A percentile compares a stretch with the other conserved stretches of the same genome.
Conservation (phyloP, 2,113 vertebrate genomes). For the Amazona guildingii region DNA sequence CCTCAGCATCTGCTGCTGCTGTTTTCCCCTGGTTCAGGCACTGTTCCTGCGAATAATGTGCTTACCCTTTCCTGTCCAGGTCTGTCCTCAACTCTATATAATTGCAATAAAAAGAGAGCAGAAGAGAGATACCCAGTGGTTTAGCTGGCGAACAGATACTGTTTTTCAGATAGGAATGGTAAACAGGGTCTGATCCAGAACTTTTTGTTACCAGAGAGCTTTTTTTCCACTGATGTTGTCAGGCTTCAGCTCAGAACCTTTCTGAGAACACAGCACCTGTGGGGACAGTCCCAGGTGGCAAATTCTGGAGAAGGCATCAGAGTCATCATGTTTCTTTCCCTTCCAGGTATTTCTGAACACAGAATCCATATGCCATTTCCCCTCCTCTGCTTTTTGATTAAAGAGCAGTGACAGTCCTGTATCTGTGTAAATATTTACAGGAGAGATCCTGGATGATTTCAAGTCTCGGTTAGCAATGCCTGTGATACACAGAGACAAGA, state of each 20-base stretch:
- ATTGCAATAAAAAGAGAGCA: background rate
- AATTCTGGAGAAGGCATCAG: background rate
- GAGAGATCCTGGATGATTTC: background rate
- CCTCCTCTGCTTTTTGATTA: background rate
- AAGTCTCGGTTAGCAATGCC: background rate
- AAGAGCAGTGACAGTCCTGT: background rate
- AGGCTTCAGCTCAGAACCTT: background rate
- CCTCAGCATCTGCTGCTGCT: background rate
- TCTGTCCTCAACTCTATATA: background rate
- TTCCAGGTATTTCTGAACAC: background rate
- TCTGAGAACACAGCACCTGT: background rate
- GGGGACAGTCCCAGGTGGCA: background rate
- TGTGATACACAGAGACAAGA: background rate
- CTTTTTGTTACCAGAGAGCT: background rate
- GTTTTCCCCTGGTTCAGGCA: background rate
- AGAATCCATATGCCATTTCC: background rate
- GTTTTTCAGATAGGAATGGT: fast-evolving
- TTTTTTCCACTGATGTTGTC: background rate
- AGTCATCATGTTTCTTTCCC: background rate
- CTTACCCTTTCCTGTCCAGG: background rate
- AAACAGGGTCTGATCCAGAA: background rate
- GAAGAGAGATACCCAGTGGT: conserved; percentile 32
- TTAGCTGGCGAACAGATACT: background rate
- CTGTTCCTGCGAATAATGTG: background rate
- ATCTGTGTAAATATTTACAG: conserved; percentile 61